Evolutionary conservation across 2,113 vertebrate genomes (phyloP).

Genomic region (Miniopterus natalensis): DNA sequence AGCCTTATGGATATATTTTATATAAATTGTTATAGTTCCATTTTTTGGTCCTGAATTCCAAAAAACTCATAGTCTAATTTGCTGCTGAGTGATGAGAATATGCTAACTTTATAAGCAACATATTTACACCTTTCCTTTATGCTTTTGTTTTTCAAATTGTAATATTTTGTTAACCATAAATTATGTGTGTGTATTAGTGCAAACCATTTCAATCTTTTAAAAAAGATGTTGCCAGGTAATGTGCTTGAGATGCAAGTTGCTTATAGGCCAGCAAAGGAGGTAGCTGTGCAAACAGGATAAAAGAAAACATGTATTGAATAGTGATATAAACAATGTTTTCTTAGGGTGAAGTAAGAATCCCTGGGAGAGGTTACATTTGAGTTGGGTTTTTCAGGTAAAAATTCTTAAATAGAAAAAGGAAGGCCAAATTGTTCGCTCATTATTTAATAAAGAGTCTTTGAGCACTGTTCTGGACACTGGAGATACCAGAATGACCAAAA

Average conservation of each 20-base stretch:
- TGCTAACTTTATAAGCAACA: not conserved
- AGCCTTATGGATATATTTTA: not conserved
- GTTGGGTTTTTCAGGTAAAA: not conserved
- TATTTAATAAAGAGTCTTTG: not conserved
- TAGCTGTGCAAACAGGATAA: not conserved
- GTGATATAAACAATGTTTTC: not conserved
- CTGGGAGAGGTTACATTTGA: not conserved
- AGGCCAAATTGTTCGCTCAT: not conserved
- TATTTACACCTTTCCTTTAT: not conserved
- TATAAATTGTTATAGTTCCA: not conserved
- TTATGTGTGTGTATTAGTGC: not conserved
- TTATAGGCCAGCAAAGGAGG: not conserved
- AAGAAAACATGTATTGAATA: not conserved
- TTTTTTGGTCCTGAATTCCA: slow-evolving; percentile 9
- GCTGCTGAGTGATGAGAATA: not conserved
- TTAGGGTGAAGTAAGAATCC: not conserved
- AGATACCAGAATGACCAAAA: not conserved
- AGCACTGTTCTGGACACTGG: not conserved
- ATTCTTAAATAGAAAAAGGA: not conserved
- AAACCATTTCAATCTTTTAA: not conserved
- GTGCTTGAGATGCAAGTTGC: not conserved
- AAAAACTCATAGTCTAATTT: not conserved
- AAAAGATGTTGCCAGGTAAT: not conserved
- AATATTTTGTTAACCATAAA: slow-evolving; percentile 2
- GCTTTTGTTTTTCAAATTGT: slow-evolving; percentile 37